These are phyloP conservation scores for Sialis lutaria DNA, from an alignment of 2,888 invertebrate genomes.

Conservation along the genomic window DNA sequence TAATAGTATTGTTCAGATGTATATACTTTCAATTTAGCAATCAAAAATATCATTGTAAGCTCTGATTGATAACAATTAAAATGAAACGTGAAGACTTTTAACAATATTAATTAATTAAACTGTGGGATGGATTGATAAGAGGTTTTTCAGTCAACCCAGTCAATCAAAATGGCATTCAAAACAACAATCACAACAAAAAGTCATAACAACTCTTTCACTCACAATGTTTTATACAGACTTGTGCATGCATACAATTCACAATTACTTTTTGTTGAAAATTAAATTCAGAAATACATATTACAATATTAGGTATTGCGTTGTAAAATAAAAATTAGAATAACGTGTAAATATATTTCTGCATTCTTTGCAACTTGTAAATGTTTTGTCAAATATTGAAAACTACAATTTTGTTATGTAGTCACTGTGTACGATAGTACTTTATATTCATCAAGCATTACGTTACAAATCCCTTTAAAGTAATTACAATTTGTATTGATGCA, in stretches of 20 bases:
- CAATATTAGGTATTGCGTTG: background rate
- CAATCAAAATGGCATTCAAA: constrained; percentile 4
- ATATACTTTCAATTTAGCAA: background rate
- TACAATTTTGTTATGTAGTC: too few relatives aligned
- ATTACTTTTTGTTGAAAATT: background rate
- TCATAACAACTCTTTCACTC: background rate
- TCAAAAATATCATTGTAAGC: background rate
- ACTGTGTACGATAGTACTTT: too few relatives aligned
- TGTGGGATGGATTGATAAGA: constrained; percentile 2
- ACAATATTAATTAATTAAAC: background rate
- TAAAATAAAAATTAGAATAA: background rate
- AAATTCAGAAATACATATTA: background rate
- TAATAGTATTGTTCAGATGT: background rate
- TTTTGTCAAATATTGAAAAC: too few relatives aligned
- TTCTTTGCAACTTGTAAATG: too few relatives aligned
- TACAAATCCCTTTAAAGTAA: too few relatives aligned
- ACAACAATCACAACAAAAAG: background rate
- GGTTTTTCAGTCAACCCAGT: background rate
- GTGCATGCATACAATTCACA: constrained; percentile 1
- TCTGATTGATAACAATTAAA: background rate
- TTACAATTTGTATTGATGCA: too few relatives aligned
- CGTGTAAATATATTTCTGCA: too few relatives aligned
- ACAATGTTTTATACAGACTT: background rate
- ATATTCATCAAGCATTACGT: too few relatives aligned
- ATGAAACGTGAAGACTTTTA: background rate